Conservation (phyloP, 2,888 invertebrate genomes). For the Tipula helvola region DNA sequence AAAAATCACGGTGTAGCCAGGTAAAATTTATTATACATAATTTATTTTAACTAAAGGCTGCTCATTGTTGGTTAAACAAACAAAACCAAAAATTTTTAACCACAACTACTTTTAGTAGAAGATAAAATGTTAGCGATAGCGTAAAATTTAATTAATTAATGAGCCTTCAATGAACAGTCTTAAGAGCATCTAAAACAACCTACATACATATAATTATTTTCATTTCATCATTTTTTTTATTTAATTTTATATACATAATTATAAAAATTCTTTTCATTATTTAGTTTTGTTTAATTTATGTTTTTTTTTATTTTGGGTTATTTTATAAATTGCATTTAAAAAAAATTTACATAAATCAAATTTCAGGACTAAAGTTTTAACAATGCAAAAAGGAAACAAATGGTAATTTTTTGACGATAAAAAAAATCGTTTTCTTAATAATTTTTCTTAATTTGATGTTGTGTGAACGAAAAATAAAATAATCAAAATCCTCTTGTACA, state of each 20-base stretch:
- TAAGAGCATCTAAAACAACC: not conserved
- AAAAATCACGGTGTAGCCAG: slow-evolving; percentile 45
- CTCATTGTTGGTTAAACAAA: not conserved
- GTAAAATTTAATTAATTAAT: no score
- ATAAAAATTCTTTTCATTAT: not conserved
- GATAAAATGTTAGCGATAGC: no score
- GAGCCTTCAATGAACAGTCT: not conserved
- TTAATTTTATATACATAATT: not conserved
- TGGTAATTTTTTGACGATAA: slow-evolving; percentile 46
- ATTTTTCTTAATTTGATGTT: not conserved
- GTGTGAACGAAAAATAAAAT: not conserved
- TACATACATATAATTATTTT: not conserved
- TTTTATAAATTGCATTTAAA: not conserved
- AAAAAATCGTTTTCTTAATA: not conserved
- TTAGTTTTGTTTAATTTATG: not conserved
- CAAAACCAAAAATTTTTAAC: not conserved
- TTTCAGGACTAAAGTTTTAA: slow-evolving; percentile 81
- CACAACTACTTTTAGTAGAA: no score
- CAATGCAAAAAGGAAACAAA: slow-evolving; percentile 72
- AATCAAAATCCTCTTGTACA: not conserved
- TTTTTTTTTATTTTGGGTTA: not conserved
- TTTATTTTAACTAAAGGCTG: not conserved
- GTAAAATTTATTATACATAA: slow-evolving; percentile 26
- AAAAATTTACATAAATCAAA: slow-evolving; percentile 14
- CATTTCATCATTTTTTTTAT: not conserved